Conservation (phyloP, 2,113 vertebrate genomes). For the Dipodomys merriami region DNA sequence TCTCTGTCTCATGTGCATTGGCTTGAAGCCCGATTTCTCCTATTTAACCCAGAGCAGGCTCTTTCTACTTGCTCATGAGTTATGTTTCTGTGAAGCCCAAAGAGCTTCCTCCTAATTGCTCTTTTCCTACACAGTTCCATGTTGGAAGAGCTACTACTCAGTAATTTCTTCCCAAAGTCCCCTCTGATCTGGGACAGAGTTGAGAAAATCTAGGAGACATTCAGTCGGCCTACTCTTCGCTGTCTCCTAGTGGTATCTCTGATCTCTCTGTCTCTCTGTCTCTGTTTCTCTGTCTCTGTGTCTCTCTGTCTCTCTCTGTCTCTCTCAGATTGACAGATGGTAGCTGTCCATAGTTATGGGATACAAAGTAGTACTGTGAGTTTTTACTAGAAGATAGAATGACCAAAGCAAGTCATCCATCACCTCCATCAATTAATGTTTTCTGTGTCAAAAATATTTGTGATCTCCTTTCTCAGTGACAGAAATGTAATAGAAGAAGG, state of each 20-base stretch:
- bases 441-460: not conserved
- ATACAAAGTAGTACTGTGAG: not conserved
- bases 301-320: not conserved
- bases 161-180: not conserved
- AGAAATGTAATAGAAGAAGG: no score
- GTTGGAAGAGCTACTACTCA: conserved; percentile 8
- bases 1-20: not conserved
- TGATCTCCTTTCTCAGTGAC: not conserved
- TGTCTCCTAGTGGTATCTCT: not conserved
- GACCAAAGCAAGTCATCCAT: not conserved
- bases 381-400: not conserved
- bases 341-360: not conserved
- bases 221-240: not conserved
- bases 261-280: not conserved
- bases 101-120: not conserved
- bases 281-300: no score
- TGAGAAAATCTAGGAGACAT: not conserved
- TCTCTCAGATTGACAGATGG: not conserved
- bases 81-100: not conserved
- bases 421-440: not conserved
- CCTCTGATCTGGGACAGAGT: not conserved
- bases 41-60: not conserved
- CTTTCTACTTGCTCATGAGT: not conserved
- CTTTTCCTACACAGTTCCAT: not conserved
- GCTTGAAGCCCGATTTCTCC: not conserved